Conservation (phyloP, 2,888 invertebrate genomes). For the Phortica okadai region DNA sequence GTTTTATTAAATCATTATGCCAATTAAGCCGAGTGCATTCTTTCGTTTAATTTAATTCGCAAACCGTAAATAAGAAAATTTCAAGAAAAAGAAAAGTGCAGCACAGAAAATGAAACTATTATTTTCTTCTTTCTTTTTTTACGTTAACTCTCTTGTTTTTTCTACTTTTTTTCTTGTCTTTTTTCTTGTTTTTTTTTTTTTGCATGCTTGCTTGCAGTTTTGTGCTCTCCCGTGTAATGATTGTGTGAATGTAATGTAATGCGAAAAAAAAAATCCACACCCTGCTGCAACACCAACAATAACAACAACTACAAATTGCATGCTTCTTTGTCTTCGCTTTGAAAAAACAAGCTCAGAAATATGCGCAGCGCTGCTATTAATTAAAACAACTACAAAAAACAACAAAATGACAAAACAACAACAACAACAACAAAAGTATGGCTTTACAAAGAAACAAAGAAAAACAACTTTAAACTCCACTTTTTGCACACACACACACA, state of each 20-base stretch:
- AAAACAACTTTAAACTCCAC: constrained; percentile 26
- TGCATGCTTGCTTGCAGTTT: constrained; percentile 25
- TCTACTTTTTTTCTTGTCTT: background rate
- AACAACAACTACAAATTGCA: constrained; percentile 51
- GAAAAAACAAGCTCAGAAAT: constrained; percentile 46
- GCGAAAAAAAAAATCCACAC: constrained; percentile 54
- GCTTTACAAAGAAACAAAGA: constrained; percentile 22
- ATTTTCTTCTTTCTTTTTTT: background rate
- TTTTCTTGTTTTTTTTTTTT: constrained; percentile 17
- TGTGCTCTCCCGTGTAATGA: constrained; percentile 21
- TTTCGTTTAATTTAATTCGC: constrained; percentile 26
- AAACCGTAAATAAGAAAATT: constrained; percentile 35
- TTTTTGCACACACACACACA: constrained; percentile 29
- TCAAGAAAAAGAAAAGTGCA: constrained; percentile 38
- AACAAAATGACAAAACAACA: constrained; percentile 37
- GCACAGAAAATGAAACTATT: constrained; percentile 30
- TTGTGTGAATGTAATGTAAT: constrained; percentile 41
- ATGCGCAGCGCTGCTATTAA: constrained; percentile 62
- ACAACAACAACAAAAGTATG: constrained; percentile 29
- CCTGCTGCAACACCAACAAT: constrained; percentile 56
- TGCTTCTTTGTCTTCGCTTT: constrained; percentile 24
- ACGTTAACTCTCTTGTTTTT: background rate
- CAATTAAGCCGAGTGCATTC: constrained; percentile 60
- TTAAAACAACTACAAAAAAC: constrained; percentile 57
- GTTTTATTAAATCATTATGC: constrained; percentile 72